Conservation (phyloP, 37 sponge, comb jelly and placozoan genomes). For the Haliclona indistincta region DNA sequence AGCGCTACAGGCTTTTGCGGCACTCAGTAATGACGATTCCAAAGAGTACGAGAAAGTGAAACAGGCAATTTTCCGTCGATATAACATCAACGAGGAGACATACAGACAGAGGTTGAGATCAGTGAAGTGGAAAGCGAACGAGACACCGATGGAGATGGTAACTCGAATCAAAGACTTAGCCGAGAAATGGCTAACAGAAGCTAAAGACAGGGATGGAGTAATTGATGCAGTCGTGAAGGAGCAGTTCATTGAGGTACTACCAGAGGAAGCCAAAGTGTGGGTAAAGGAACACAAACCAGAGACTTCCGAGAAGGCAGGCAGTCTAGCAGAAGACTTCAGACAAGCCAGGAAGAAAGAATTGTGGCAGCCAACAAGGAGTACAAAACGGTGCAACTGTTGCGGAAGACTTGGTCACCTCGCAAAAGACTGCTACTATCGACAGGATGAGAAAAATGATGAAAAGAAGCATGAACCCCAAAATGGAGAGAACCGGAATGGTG, state of each 20-base stretch:
- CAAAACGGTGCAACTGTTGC: background rate
- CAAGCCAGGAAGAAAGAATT: background rate
- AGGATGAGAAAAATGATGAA: background rate
- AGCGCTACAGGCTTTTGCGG: conserved; percentile 48
- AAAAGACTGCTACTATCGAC: background rate
- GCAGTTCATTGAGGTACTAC: background rate
- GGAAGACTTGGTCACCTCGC: background rate
- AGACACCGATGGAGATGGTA: conserved; percentile 17
- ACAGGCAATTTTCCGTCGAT: conserved; percentile 22
- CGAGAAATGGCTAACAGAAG: conserved; percentile 14
- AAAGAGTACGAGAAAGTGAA: conserved; percentile 26
- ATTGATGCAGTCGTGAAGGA: background rate
- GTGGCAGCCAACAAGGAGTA: background rate
- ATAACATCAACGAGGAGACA: conserved; percentile 36
- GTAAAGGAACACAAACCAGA: background rate
- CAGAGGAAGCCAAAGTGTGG: background rate
- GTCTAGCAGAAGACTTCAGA: background rate
- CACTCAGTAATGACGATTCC: conserved; percentile 35
- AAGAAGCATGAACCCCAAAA: background rate
- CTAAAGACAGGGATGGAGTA: background rate
- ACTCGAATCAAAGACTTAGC: conserved; percentile 18
- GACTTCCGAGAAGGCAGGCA: background rate
- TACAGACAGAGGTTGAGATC: conserved; percentile 20
- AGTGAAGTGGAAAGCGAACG: conserved; percentile 9
- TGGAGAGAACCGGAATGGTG: too few species aligned